Evolutionary conservation across 1,140 invertebrate genomes (phyloP).

Genomic region (Papilio helenus): DNA sequence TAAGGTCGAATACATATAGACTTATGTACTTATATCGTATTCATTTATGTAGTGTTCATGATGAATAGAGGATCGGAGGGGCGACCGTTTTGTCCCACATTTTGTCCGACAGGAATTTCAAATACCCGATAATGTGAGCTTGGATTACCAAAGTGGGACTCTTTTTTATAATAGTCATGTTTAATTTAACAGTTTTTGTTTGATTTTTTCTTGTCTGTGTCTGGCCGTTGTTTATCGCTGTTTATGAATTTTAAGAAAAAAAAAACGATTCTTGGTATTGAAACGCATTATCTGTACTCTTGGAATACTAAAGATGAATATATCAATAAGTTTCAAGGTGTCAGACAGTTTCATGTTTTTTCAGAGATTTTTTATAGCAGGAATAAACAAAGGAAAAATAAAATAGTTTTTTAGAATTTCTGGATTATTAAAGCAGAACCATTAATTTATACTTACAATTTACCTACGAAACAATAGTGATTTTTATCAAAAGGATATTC

Average conservation of each 20-base stretch:
- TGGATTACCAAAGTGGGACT: conserved; percentile 27
- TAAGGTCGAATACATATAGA: conserved; percentile 33
- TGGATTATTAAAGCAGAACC: too few relatives aligned
- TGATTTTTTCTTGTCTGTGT: not conserved
- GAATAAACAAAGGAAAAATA: not conserved
- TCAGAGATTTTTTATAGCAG: not conserved
- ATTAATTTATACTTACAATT: too few relatives aligned
- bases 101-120: conserved; percentile 27
- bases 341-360: not conserved
- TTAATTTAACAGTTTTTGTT: conserved; percentile 31
- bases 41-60: conserved; percentile 15
- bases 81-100: conserved; percentile 26
- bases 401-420: not conserved
- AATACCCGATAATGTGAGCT: conserved; percentile 11
- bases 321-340: not conserved
- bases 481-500: not conserved
- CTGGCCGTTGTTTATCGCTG: conserved; percentile 9
- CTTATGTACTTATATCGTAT: conserved; percentile 1
- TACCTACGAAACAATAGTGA: not conserved
- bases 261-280: not conserved
- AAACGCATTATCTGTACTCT: not conserved
- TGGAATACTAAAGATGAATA: not conserved
- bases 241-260: conserved; percentile 11
- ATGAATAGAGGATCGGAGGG: conserved; percentile 26
- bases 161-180: conserved; percentile 30